These are phyloP conservation scores for Melieria picta DNA, from an alignment of 2,888 invertebrate species.

Conservation along the genomic window DNA sequence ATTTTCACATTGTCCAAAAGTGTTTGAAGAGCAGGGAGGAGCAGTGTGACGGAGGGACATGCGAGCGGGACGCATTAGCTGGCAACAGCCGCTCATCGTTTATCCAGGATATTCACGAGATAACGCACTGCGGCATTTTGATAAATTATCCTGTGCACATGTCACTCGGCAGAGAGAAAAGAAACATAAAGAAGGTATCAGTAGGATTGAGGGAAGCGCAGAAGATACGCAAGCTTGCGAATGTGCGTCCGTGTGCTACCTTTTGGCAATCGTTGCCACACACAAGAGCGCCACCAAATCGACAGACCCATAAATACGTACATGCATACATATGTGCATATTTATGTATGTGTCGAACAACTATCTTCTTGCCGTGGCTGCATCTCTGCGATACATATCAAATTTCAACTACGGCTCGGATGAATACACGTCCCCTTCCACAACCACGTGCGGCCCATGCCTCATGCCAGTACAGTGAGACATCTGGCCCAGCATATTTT, in stretches of 20 bases:
- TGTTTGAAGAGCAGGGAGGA: neutral
- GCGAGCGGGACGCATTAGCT: neutral
- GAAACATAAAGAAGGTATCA: too few relatives aligned
- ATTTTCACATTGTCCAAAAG: conserved; percentile 11
- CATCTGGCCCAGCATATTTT: conserved; percentile 12
- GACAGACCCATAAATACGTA: too few relatives aligned
- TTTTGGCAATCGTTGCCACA: too few relatives aligned
- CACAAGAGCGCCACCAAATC: too few relatives aligned
- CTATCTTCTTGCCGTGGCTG: neutral
- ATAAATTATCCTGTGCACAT: conserved; percentile 23
- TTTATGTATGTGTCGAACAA: neutral
- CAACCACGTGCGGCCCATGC: neutral
- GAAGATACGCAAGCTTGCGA: neutral
- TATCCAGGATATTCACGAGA: conserved; percentile 18
- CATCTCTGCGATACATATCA: neutral
- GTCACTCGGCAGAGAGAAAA: neutral
- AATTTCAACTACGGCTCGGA: conserved; percentile 3
- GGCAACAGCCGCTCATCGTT: conserved; percentile 9
- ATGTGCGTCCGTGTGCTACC: too few relatives aligned
- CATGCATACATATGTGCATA: neutral
- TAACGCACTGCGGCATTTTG: conserved; percentile 26
- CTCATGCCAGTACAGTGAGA: neutral
- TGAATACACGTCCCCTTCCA: neutral
- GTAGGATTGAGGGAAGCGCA: neutral
- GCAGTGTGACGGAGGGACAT: too few relatives aligned